A percentile compares a stretch with the other conserved stretches of the same genome.
Conservation (phyloP, 2,888 invertebrate genomes). For the Cosmia trapezina region DNA sequence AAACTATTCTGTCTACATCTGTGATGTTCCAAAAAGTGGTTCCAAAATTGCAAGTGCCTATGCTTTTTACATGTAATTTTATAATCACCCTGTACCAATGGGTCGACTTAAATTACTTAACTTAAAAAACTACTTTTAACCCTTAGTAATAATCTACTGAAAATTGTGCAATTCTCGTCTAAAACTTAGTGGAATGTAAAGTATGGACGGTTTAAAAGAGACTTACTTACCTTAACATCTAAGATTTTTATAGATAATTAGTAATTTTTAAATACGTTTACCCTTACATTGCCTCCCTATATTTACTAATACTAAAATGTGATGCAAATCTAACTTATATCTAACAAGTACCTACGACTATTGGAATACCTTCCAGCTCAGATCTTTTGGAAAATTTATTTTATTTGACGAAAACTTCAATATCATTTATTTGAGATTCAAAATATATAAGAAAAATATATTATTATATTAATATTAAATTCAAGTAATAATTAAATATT, state of each 20-base stretch:
- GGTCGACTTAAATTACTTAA: neutral
- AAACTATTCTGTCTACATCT: slow-evolving; percentile 16
- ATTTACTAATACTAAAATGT: slow-evolving; percentile 53
- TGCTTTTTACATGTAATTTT: slow-evolving; percentile 2
- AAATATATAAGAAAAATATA: neutral
- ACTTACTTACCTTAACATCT: slow-evolving; percentile 9
- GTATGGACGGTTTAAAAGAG: slow-evolving; percentile 78
- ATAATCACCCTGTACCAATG: slow-evolving; percentile 2
- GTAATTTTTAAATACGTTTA: neutral
- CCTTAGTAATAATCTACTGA: neutral
- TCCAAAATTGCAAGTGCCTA: slow-evolving; percentile 9
- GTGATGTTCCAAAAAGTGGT: slow-evolving; percentile 12
- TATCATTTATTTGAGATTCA: slow-evolving; percentile 19
- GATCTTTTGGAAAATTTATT: slow-evolving; percentile 8
- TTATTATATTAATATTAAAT: too few species aligned
- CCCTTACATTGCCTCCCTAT: slow-evolving; percentile 14
- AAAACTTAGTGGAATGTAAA: slow-evolving; percentile 79
- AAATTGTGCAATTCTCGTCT: slow-evolving; percentile 15
- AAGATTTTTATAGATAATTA: neutral
- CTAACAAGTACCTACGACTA: slow-evolving; percentile 14
- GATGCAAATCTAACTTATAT: slow-evolving; percentile 45
- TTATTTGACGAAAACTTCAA: neutral
- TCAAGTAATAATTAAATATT: slow-evolving; percentile 1
- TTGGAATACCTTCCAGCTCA: slow-evolving; percentile 2
- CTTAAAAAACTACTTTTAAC: neutral